Percentiles rank a stretch among this genome's conserved stretches.
Evolutionary conservation across 2,797 vertebrate species (phyloP).

Genomic region (Threskiornis aethiopicus): DNA sequence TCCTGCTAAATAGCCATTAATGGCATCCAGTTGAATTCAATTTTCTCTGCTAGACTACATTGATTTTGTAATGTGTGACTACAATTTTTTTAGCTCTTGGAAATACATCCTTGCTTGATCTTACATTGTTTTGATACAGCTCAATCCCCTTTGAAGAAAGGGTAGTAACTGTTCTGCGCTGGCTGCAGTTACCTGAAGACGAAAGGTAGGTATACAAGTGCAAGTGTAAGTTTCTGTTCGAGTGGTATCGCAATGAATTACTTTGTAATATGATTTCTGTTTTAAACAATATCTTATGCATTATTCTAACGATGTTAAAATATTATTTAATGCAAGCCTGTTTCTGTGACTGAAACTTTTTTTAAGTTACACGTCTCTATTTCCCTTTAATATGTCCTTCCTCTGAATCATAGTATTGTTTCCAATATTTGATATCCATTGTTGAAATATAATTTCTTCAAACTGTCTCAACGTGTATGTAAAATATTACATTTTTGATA

Average conservation of each 20-base stretch:
- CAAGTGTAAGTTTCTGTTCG: neutral
- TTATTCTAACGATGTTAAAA: neutral
- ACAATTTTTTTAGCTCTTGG: neutral
- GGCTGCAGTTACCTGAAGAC: conserved; percentile 84
- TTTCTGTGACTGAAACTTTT: neutral
- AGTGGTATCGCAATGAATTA: neutral
- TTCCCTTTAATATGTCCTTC: neutral
- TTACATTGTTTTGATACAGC: conserved; percentile 67
- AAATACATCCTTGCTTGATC: neutral
- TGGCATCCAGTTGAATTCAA: neutral
- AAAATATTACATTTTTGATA: conserved; percentile 84
- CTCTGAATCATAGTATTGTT: neutral
- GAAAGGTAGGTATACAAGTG: conserved; percentile 78
- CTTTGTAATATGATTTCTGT: neutral
- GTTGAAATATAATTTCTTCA: conserved; percentile 68
- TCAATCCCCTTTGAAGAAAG: conserved; percentile 82
- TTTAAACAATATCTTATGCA: neutral
- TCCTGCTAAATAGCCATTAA: neutral
- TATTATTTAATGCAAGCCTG: neutral
- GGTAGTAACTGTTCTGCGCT: conserved; percentile 80
- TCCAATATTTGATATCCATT: conserved; percentile 39
- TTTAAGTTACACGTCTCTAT: neutral
- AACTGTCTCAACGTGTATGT: conserved; percentile 73
- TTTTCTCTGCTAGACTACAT: neutral
- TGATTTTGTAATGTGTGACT: neutral